phyloP scores from a whole-genome alignment of 2,888 invertebrate genomes.

The Priocnemis perturbator region DNA sequence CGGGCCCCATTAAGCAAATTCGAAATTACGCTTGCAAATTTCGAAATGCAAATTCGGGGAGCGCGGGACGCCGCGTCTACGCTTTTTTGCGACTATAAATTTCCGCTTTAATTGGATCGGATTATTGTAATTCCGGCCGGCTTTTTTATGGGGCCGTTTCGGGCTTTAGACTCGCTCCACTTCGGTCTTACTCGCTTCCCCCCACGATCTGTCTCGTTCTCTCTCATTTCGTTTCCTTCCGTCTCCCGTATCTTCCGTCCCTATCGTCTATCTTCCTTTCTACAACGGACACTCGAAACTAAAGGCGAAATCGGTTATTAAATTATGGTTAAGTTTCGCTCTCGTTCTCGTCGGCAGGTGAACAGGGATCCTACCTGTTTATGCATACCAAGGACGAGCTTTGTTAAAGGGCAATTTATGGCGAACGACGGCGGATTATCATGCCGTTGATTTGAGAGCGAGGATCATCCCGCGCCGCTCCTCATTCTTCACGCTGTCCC shows the following conservation, averaged over 20 bases:
- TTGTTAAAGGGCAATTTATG: conserved; percentile 53
- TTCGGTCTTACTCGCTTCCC: conserved; percentile 25
- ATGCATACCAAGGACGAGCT: conserved; percentile 49
- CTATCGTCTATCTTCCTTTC: too few relatives aligned
- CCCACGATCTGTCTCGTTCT: conserved; percentile 23
- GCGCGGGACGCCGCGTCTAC: conserved; percentile 41
- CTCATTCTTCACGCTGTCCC: background rate
- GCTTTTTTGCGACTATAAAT: conserved; percentile 70
- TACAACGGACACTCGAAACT: conserved; percentile 45
- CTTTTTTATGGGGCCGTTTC: conserved; percentile 68
- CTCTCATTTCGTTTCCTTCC: conserved; percentile 27
- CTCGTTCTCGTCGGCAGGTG: conserved; percentile 58
- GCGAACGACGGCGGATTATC: conserved; percentile 33
- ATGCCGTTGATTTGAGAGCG: conserved; percentile 6
- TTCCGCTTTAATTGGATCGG: conserved; percentile 71
- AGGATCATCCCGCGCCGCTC: background rate
- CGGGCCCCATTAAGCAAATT: conserved; percentile 63
- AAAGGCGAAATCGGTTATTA: conserved; percentile 66
- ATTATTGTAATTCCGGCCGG: conserved; percentile 70
- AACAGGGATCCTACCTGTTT: conserved; percentile 50
- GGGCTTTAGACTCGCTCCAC: conserved; percentile 47
- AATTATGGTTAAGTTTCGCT: conserved; percentile 62
- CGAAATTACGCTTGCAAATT: conserved; percentile 71
- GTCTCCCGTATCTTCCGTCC: too few relatives aligned
- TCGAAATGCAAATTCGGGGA: conserved; percentile 66